Evolutionary conservation across 1,140 invertebrate species (phyloP), one percentile per base, ranked within the genome.

Genomic region (Halesus radiatus): DNA sequence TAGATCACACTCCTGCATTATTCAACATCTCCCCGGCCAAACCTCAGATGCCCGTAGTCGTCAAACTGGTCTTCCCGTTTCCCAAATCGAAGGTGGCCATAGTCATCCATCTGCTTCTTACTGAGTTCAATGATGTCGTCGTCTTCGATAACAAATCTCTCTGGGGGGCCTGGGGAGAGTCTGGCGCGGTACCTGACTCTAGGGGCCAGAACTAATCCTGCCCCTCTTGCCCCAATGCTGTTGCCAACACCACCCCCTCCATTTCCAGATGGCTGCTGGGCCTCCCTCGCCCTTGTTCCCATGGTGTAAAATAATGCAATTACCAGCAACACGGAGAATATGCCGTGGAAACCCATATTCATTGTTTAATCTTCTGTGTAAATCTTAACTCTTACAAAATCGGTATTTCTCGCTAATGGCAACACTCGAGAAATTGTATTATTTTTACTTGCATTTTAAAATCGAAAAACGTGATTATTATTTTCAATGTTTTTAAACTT

Each of bases 41-140:
- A 94, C 83, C 93, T 86, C 86, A 94, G 89, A 84, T 94, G 93
- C 1, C 93, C 93, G 79, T 94, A 94, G 84, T 94, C 93, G 82
- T 94, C 92, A 83, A 92, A 93, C 32, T 90, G 84, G 79, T 92
- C 89, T 76, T 90, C 88, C 5, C 87, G 86, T 23, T 92, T 88
- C 74, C 91, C 91, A 80, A 91, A 92, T 80, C 92, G 86, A 84
- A 93, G 89, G 75, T 93, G 89, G 7, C 92, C 92, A 84, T 93
- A 94, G 83, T 94, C 93, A 45, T 93, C 91, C 76, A 91, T 91
- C 77, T 88, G 84, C 22, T 90, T 88, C 77, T 92, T 92, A 7
- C 89, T 89, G 4, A 90, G 68, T 23, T 91, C 87, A 32, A 90
- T 86, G 15, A 91, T 87, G 29, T 93, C 93, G 3, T 93, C 92